Evolutionary conservation across 2,113 vertebrate genomes (phyloP), one percentile per base, ranked within the genome.

Genomic region (Sclerurus mexicanus): DNA sequence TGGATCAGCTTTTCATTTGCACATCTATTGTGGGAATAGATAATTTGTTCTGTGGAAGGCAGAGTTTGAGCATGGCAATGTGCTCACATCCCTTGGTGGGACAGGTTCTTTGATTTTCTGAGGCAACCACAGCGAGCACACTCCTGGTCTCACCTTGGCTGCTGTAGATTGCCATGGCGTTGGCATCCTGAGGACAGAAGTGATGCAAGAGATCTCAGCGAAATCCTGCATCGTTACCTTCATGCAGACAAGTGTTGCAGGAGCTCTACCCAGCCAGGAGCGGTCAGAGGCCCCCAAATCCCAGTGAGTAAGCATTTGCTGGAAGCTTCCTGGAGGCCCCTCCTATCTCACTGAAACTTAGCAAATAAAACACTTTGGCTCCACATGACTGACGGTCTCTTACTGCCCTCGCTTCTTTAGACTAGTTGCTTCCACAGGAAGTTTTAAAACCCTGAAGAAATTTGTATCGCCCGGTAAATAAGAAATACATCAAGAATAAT

Each of bases 1-100:
- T 80, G 90, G 85, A 87, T 93, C 90, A 63, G 21, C 89, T 96
- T 91, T 90, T 91, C 87, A 87, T 89, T 90, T 85, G 71, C 37
- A 85, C 63, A 28, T 83, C 79, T 86, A 28, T 90, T 92, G 56
- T 49, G 60, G 66, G 80, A 77, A 68, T 19, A 79, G 83, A 77
- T 39, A 3, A 83, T 94, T 85, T 62, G 31, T 93, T 33, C 58
- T 66, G 33, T 39, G 62, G 56, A 66, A 78, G 87, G n/a, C 71
- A 30, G 31, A 50, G 46, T 42, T 85, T 39, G 74, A 53, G n/a
- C n/a, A 50, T 58, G 63, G 30, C 62, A 30, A 5, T 58, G 30
- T 62, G n/a, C 37, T 87, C 52, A 3, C 5, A 10, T 35, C 59
- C 40, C 35, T 25, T 75, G 23, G 14, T 74, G 59, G 64, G 68